Percentiles rank a stretch among this genome's conserved stretches.
These are phyloP conservation scores for Rachycentron canadum DNA, from an alignment of 2,797 vertebrate species.

Conservation along the genomic window DNA sequence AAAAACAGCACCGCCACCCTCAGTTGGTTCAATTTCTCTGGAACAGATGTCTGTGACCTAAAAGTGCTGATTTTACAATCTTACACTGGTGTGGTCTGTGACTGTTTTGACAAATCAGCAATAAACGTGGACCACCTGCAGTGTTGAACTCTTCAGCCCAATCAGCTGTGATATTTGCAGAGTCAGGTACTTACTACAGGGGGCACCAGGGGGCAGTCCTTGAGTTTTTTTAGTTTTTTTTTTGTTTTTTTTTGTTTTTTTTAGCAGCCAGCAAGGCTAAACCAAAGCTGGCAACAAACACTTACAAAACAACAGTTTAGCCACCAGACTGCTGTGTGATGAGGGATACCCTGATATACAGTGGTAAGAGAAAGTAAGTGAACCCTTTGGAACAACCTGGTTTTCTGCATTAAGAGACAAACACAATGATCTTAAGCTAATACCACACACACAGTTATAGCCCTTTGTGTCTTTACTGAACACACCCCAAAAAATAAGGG, in stretches of 20 bases:
- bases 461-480: too few relatives aligned
- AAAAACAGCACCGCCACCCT: background rate
- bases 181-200: conserved; percentile 28
- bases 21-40: background rate
- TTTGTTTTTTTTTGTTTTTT: background rate
- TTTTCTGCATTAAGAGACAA: too few relatives aligned
- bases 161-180: conserved; percentile 28
- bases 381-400: too few relatives aligned
- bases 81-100: conserved; percentile 10
- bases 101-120: conserved; percentile 31
- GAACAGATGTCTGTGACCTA: conserved; percentile 5
- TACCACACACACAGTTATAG: too few relatives aligned
- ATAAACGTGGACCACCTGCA: conserved; percentile 20
- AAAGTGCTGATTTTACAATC: conserved; percentile 20
- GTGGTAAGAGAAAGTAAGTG: too few relatives aligned
- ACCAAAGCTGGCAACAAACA: background rate
- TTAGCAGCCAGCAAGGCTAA: background rate
- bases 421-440: too few relatives aligned
- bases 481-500: too few relatives aligned
- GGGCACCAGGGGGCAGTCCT: too few relatives aligned
- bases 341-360: background rate
- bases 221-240: background rate
- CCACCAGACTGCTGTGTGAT: background rate
- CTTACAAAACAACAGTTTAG: background rate
- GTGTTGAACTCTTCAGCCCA: conserved; percentile 16